Base-by-base conservation (phyloP, 2,888 invertebrate genomes). In the Pyralis farinalis region DNA sequence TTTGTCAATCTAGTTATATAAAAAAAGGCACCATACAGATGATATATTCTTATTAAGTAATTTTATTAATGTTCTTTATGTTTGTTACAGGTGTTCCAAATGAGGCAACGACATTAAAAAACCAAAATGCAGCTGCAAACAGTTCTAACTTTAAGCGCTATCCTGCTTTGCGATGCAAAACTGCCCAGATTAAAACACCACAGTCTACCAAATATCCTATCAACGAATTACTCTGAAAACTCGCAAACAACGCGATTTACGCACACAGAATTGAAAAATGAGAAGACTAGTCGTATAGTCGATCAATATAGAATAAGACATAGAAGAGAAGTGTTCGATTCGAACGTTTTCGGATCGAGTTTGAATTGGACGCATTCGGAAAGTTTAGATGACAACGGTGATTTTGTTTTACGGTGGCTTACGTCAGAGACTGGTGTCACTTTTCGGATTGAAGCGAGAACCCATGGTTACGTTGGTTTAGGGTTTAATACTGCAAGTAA, bases 381-480 rank as follows among this genome's bases (percentile, higher is more conserved):
- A 72, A 71, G 88, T 68, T 54, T 91, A 63, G 71, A 91, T 69
- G 86, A 83, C 20, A 90, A 85, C 48, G 91, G 91, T 4, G 91
- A 88, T 46, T 76, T 86, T 7, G 68, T 88, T 1, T 55, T 95
- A 47, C 89, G 95, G 64, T 95, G 95, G 95, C 94, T 94, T 63
- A 91, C 93, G 69, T 90, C 91, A 3, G 94, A 94, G 63, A 92
- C 93, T 71, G 94, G 94, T 77, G 93, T 96, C 66, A 95, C 94
- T 58, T 95, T 96, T 76, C 93, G 95, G 75, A 90, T 96, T 71
- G 95, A 95, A 82, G 96, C 95, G 70, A 92, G 91, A 81, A 96
- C 96, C 46, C 91, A 91, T 63, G 97, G 97, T 55, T 97, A 96
- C 79, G 93, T 97, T 49, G 96, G 95, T 30, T 92, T 97, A 62